phyloP scores from a whole-genome alignment of 2,888 invertebrate genomes.

The Andrena fulva region DNA sequence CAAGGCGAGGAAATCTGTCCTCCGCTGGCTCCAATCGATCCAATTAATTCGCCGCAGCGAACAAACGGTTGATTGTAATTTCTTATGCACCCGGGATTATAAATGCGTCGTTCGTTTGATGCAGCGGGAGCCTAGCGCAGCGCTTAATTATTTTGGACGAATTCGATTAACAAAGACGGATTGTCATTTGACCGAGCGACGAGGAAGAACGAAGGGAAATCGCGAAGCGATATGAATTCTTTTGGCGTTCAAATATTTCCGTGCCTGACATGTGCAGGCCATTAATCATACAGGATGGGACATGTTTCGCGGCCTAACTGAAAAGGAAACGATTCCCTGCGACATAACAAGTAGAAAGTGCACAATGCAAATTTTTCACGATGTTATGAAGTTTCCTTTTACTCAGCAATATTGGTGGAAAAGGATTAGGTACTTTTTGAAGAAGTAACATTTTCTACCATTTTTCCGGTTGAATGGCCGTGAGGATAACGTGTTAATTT shows the following conservation, averaged over 20 bases:
- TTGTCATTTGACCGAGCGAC: background rate
- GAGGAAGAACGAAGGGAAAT: background rate
- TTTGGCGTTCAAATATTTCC: background rate
- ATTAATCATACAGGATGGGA: too few species aligned
- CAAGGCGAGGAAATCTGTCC: constrained; percentile 2
- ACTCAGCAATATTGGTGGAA: too few species aligned
- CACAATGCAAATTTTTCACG: too few species aligned
- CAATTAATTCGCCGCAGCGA: constrained; percentile 28
- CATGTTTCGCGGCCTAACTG: too few species aligned
- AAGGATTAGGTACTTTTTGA: too few species aligned
- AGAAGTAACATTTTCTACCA: too few species aligned
- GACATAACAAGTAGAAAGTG: too few species aligned
- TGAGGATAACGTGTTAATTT: too few species aligned
- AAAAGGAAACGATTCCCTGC: too few species aligned
- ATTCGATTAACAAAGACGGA: constrained; percentile 6
- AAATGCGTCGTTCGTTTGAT: background rate
- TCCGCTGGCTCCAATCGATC: background rate
- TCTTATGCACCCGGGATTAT: background rate
- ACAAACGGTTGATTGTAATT: constrained; percentile 19
- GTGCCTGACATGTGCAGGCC: too few species aligned
- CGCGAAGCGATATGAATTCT: background rate
- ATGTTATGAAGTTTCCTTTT: too few species aligned
- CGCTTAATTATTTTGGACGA: constrained; percentile 3
- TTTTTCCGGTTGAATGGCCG: too few species aligned
- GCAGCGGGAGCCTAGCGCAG: background rate